These are phyloP conservation scores for Tromatobia lineatoria DNA, from an alignment of 2,888 invertebrate genomes.

Conservation along the genomic window DNA sequence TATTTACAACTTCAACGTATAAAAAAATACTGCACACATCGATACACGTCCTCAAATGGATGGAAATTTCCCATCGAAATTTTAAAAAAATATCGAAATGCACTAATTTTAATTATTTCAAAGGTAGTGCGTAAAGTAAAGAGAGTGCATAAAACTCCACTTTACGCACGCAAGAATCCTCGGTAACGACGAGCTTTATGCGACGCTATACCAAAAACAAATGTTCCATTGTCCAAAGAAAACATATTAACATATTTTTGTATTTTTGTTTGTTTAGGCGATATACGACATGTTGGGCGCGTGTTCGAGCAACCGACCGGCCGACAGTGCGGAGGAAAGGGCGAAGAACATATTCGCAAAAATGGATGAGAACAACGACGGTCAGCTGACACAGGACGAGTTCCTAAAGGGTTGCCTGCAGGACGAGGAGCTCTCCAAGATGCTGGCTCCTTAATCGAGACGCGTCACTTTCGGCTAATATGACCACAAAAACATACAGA, in stretches of 20 bases:
- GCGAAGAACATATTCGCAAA: conserved; percentile 99
- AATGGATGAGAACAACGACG: conserved; percentile 99
- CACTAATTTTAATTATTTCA: too few species aligned
- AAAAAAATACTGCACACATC: too few species aligned
- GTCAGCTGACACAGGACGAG: conserved; percentile 98
- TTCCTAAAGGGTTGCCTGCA: conserved; percentile 99
- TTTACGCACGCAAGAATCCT: too few species aligned
- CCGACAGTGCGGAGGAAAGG: conserved; percentile 98
- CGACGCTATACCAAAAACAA: not conserved
- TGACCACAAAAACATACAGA: conserved; percentile 60
- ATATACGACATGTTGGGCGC: conserved; percentile 99
- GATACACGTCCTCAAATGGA: too few species aligned
- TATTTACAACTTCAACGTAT: too few species aligned
- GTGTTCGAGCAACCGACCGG: conserved; percentile 97
- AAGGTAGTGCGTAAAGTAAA: too few species aligned
- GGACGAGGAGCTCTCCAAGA: conserved; percentile 97
- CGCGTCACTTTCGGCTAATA: conserved; percentile 72
- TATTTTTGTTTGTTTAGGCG: conserved; percentile 88
- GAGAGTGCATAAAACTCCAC: too few species aligned
- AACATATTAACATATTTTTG: not conserved
- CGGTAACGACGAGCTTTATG: too few species aligned
- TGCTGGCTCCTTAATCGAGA: conserved; percentile 95
- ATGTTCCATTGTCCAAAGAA: not conserved
- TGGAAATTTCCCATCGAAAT: too few species aligned
- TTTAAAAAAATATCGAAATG: too few species aligned